Conservation (phyloP, 2,113 vertebrate species). For the Diphyllodes magnificus region DNA sequence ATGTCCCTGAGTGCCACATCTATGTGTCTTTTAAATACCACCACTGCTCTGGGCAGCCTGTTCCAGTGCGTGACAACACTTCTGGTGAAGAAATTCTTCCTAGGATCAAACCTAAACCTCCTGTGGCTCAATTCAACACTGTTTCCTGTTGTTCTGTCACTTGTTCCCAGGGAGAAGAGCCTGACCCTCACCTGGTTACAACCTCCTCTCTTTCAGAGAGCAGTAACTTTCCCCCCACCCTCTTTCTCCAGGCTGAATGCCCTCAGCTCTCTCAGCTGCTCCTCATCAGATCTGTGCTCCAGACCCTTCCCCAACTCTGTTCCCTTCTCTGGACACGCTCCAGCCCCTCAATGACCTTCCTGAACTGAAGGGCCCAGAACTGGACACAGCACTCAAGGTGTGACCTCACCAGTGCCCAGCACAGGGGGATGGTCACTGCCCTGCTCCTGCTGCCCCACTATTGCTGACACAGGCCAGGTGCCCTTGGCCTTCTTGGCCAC, state of each 20-base stretch:
- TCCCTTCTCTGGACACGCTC: fast-evolving
- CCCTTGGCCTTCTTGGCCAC: too few relatives aligned
- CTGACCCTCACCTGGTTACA: background rate
- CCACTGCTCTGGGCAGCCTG: background rate
- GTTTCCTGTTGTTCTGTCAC: background rate
- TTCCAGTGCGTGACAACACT: background rate
- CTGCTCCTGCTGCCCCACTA: background rate
- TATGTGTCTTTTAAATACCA: background rate
- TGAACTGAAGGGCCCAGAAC: background rate
- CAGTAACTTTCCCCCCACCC: fast-evolving
- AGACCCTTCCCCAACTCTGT: fast-evolving
- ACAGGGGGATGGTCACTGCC: fast-evolving
- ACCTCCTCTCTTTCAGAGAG: background rate
- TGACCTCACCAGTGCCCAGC: fast-evolving
- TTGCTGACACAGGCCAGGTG: background rate
- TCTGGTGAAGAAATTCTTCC: background rate
- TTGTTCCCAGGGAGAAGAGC: background rate
- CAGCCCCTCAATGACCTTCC: background rate
- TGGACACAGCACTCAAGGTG: fast-evolving
- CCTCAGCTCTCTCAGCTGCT: background rate
- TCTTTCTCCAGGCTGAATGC: background rate
- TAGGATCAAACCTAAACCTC: background rate
- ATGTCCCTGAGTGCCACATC: background rate
- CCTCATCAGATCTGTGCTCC: too few relatives aligned
- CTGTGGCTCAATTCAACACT: background rate